Evolutionary conservation across 2,113 vertebrate genomes (phyloP), one percentile per base, ranked within the genome.

Genomic region (Oxyruncus cristatus): DNA sequence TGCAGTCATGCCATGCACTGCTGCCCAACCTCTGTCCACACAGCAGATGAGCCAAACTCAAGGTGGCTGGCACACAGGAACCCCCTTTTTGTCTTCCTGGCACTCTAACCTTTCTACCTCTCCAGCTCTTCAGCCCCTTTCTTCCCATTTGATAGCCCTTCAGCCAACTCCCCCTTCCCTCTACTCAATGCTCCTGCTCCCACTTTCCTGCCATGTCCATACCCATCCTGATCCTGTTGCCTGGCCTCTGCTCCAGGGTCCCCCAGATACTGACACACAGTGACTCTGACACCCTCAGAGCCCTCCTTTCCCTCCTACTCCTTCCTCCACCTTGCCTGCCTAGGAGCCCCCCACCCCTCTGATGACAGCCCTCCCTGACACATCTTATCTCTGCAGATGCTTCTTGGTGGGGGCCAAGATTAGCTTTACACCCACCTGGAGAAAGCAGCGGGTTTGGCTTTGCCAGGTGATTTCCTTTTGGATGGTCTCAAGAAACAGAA

Each of bases 1-100:
- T 46, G 62, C 44, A 46, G 63, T 56, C 0, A 2, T 2, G 28
- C 12, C 3, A 1, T 2, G 30, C 35, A 15, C 30, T 9, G 1
- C 58, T 66, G 74, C 11, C 37, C 8, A 2, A 13, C 26, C 63
- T 65, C 61, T 66, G 56, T 32, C 77, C 42, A 12, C 1, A 2
- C 37, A 56, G 24, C 18, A 18, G 19, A 66, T 13, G 21, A 88
- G 56, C 11, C 61, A 73, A 61, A 74, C 30, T 44, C 39, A 61
- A 35, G 22, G n/a, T n/a, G 21, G 26, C 27, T 95, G 65, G 41
- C 1, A 1, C 37, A 59, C 14, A 49, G 44, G 28, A 86, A 24
- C 3, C 17, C n/a, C 16, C 56, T 78, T 47, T 18, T 42, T 39
- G 39, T 76, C 23, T 70, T 28, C 53, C 55, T 3, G 3, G 37